phyloP scores from a whole-genome alignment of 35 echinoderm and acorn worm species.

The Ophioderma brevispina region DNA sequence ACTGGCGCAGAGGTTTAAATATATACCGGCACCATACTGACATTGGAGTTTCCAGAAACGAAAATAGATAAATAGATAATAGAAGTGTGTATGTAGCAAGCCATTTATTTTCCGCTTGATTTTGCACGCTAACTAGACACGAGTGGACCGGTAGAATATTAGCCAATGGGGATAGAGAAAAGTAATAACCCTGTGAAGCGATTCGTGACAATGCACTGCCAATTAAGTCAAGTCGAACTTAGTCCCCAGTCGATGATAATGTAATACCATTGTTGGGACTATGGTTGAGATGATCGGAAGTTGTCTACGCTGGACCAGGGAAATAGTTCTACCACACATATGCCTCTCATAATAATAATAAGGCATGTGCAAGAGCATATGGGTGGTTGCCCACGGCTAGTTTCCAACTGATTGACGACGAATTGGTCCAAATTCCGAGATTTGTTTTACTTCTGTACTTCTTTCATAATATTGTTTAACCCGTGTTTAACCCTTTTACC shows the following conservation, averaged over 20 bases:
- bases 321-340: too few relatives aligned
- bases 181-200: not conserved
- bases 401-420: too few relatives aligned
- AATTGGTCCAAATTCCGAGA: too few relatives aligned
- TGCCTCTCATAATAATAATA: too few relatives aligned
- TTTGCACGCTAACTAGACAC: not conserved
- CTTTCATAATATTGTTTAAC: too few relatives aligned
- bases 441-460: too few relatives aligned
- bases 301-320: too few relatives aligned
- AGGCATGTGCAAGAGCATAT: too few relatives aligned
- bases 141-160: not conserved
- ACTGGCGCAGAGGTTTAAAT: not conserved
- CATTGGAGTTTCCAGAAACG: not conserved
- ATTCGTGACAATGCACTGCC: not conserved
- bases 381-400: too few relatives aligned
- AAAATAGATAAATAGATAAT: not conserved
- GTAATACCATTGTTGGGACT: too few relatives aligned
- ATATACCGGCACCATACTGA: not conserved
- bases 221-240: not conserved
- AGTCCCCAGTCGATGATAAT: not conserved
- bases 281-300: too few relatives aligned
- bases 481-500: too few relatives aligned
- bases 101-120: not conserved
- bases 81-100: not conserved
- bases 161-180: not conserved